These are phyloP conservation scores for Ennomos fuscantarius DNA, from an alignment of 2,888 invertebrate genomes.

Conservation along the genomic window DNA sequence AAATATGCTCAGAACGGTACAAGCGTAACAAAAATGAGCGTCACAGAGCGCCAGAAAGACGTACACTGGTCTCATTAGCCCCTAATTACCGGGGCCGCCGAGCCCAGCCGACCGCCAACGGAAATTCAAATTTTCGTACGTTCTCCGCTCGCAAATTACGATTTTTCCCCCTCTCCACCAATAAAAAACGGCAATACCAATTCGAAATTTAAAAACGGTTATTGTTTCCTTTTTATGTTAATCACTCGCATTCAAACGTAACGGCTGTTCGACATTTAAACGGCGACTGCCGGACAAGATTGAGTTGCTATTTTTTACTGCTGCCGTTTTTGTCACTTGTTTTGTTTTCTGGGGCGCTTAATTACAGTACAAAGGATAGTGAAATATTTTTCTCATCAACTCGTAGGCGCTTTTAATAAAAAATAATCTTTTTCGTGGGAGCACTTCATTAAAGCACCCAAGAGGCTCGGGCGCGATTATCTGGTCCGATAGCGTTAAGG, in stretches of 20 bases:
- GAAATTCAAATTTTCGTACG: constrained; percentile 81
- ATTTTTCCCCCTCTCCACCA: constrained; percentile 65
- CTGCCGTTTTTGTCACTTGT: constrained; percentile 53
- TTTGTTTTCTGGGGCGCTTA: constrained; percentile 61
- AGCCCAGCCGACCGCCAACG: constrained; percentile 56
- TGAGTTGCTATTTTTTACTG: constrained; percentile 73
- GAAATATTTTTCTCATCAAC: constrained; percentile 63
- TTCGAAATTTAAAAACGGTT: constrained; percentile 81
- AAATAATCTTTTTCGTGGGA: constrained; percentile 68
- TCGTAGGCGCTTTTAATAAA: constrained; percentile 66
- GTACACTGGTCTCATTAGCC: constrained; percentile 77
- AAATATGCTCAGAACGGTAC: constrained; percentile 51
- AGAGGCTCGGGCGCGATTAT: constrained; percentile 75
- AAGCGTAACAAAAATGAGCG: constrained; percentile 52
- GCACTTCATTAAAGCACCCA: constrained; percentile 77
- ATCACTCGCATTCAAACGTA: constrained; percentile 77
- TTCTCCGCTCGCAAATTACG: constrained; percentile 73
- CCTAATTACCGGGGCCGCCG: constrained; percentile 71
- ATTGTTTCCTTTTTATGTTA: constrained; percentile 84
- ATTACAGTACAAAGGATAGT: constrained; percentile 47
- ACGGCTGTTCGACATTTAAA: constrained; percentile 75
- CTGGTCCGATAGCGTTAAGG: constrained; percentile 70
- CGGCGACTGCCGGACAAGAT: constrained; percentile 56
- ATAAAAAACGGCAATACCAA: constrained; percentile 75
- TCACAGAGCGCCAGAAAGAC: constrained; percentile 47